Conservation (phyloP, 2,113 vertebrate genomes). For the Meleagris gallopavo region DNA sequence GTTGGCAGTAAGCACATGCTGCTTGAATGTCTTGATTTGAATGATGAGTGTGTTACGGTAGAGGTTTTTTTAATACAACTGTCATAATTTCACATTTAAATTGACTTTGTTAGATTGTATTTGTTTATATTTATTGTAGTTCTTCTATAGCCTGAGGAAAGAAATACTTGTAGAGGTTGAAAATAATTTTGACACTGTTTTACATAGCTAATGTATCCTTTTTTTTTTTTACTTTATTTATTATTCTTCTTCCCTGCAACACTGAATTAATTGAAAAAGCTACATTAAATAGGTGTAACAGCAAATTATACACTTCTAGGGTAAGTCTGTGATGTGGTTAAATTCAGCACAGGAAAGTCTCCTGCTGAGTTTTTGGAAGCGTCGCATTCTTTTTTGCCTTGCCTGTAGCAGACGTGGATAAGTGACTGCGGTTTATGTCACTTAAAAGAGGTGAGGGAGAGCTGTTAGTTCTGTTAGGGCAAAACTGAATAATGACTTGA, state of each 20-base stretch:
- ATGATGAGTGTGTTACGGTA: not conserved
- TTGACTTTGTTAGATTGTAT: not conserved
- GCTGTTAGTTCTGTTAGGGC: not conserved
- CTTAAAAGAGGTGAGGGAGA: not conserved
- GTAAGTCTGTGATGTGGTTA: not conserved
- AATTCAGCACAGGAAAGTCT: not conserved
- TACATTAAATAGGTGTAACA: not conserved
- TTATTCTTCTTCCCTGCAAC: not conserved
- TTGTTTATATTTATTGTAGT: not conserved
- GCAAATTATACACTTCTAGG: not conserved
- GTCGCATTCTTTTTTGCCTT: not conserved
- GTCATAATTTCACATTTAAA: constrained; percentile 32
- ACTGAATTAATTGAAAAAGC: not conserved
- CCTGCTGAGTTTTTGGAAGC: not conserved
- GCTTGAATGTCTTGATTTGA: not conserved
- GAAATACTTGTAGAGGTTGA: not conserved
- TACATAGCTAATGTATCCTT: not conserved
- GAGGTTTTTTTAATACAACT: not conserved
- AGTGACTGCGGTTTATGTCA: not conserved
- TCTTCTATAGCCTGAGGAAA: not conserved
- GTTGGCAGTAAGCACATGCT: not conserved
- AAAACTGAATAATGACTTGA: not conserved
- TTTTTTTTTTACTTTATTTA: too few relatives aligned
- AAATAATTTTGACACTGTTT: not conserved
- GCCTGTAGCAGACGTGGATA: not conserved